Conservation (phyloP, 2,797 vertebrate genomes). For the Euphonia xanthogaster region DNA sequence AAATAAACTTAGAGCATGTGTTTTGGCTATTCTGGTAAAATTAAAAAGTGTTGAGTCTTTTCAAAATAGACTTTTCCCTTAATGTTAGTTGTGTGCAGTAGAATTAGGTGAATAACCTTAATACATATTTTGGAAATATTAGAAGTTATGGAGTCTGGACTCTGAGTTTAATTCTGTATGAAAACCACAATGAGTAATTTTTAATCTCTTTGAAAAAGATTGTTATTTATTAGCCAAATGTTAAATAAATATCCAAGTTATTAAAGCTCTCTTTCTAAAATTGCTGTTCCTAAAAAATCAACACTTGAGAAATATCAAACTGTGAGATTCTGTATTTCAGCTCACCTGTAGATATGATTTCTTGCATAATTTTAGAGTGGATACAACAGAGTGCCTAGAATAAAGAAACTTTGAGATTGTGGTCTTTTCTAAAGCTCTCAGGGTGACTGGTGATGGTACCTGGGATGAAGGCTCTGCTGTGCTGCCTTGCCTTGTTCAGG, state of each 20-base stretch:
- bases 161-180: neutral
- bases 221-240: constrained; percentile 36
- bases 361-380: neutral
- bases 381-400: neutral
- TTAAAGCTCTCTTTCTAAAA: neutral
- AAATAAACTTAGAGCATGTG: fast-evolving
- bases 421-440: neutral
- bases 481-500: neutral
- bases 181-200: neutral
- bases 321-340: neutral
- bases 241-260: constrained; percentile 29
- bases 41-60: neutral
- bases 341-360: neutral
- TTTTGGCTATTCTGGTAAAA: neutral
- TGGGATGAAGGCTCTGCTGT: neutral
- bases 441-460: neutral
- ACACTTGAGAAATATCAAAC: constrained; percentile 10
- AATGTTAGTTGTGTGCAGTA: neutral
- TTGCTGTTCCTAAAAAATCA: neutral
- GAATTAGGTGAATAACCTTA: neutral
- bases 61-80: neutral
- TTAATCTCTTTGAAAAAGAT: neutral
- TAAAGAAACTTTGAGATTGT: neutral
- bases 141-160: neutral
- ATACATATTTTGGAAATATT: neutral